These are phyloP conservation scores for Cathartes aura DNA, from an alignment of 2,113 vertebrate species.

Conservation along the genomic window DNA sequence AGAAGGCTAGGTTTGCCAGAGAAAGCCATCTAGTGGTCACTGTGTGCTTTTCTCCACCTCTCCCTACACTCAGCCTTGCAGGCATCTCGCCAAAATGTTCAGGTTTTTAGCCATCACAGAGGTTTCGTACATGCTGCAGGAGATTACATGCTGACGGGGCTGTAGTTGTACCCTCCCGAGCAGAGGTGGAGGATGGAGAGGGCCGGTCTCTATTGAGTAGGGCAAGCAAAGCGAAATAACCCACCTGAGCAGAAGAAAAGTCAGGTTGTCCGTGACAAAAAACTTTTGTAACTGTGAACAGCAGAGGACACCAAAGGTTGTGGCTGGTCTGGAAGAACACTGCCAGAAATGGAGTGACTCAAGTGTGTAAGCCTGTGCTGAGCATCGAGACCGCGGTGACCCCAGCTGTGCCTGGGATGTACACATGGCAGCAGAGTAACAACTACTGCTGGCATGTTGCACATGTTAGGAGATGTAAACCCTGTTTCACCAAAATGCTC, in stretches of 20 bases:
- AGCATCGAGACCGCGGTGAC: accelerated
- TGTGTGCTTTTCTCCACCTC: not conserved
- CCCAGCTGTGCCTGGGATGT: accelerated
- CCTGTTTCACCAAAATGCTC: not conserved
- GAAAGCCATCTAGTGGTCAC: conserved; percentile 46
- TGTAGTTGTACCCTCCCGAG: not conserved
- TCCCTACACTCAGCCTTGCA: not conserved
- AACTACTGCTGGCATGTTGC: not conserved
- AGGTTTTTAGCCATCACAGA: not conserved
- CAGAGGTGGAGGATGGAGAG: not conserved
- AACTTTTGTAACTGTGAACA: not conserved
- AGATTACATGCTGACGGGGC: not conserved
- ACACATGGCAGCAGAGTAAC: not conserved
- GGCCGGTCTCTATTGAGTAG: not conserved
- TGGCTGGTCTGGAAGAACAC: not conserved
- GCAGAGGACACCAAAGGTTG: not conserved
- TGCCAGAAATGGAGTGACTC: not conserved
- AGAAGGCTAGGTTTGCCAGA: not conserved
- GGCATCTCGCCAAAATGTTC: not conserved
- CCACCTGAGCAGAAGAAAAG: not conserved
- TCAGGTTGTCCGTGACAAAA: not conserved
- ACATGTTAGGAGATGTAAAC: not conserved
- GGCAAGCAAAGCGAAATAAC: not conserved
- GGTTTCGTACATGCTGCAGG: not conserved
- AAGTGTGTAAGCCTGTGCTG: not conserved